phyloP scores from a whole-genome alignment of 2,113 vertebrate genomes.

The Amazona vittata region DNA sequence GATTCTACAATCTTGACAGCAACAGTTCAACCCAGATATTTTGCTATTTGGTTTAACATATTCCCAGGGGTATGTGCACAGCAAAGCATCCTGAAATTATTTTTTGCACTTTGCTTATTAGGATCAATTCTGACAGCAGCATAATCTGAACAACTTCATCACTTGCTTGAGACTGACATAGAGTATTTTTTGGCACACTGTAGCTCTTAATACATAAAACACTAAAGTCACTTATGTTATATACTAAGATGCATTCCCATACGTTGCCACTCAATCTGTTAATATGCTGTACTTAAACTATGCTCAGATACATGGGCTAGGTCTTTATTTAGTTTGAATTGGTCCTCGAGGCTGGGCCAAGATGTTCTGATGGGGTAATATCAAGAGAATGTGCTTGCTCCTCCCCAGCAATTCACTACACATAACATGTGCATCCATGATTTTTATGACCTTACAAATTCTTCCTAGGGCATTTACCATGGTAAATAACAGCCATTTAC shows the following conservation, averaged over 20 bases:
- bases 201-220: not conserved
- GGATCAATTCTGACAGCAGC: not conserved
- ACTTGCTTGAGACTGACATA: not conserved
- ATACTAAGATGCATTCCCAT: not conserved
- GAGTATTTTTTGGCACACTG: not conserved
- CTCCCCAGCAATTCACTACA: not conserved
- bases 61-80: not conserved
- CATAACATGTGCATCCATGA: not conserved
- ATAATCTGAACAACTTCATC: not conserved
- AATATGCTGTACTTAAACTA: not conserved
- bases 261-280: not conserved
- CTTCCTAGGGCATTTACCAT: not conserved
- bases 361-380: not conserved
- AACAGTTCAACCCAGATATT: not conserved
- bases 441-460: conserved; percentile 22
- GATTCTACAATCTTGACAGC: not conserved
- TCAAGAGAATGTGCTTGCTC: not conserved
- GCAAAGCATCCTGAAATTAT: not conserved
- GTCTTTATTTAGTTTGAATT: not conserved
- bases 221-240: not conserved
- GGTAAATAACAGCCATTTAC: not conserved
- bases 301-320: not conserved
- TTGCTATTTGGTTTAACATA: not conserved
- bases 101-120: not conserved
- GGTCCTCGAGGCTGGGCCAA: accelerated